These are phyloP conservation scores for Brachyhypopomus occidentalis DNA, from an alignment of 2,113 vertebrate species.

Conservation along the genomic window DNA sequence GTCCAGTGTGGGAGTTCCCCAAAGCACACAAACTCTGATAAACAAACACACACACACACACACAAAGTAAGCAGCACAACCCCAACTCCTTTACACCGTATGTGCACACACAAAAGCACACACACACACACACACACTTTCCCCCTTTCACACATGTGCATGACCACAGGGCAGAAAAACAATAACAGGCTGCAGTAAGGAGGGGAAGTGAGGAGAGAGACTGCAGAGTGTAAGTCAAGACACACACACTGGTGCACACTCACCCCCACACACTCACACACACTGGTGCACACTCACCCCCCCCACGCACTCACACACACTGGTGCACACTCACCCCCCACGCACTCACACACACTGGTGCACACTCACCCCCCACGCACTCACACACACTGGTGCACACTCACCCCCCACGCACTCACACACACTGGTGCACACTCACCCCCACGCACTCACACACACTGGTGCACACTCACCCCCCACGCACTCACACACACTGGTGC, in stretches of 20 bases:
- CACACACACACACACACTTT: conserved; percentile 26
- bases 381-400: conserved; percentile 42
- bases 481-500: too few relatives aligned
- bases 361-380: conserved; percentile 4
- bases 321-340: too few relatives aligned
- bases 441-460: too few relatives aligned
- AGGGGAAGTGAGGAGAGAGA: neutral
- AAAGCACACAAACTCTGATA: conserved; percentile 27
- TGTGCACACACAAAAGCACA: neutral
- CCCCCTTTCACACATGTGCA: neutral
- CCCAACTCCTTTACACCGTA: too few relatives aligned
- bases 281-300: too few relatives aligned
- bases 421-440: too few relatives aligned
- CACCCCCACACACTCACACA: conserved; percentile 53
- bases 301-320: too few relatives aligned
- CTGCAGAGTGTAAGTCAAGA: conserved; percentile 10
- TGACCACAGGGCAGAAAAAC: conserved; percentile 29
- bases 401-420: too few relatives aligned
- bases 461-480: too few relatives aligned
- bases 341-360: conserved; percentile 5
- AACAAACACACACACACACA: conserved; percentile 23
- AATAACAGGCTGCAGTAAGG: conserved; percentile 24
- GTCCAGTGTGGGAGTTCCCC: neutral
- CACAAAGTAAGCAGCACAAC: too few relatives aligned
- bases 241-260: conserved; percentile 42